Evolutionary conservation across 2,888 invertebrate species (phyloP), one percentile per base, ranked within the genome.

Genomic region (Masnerella sp.): DNA sequence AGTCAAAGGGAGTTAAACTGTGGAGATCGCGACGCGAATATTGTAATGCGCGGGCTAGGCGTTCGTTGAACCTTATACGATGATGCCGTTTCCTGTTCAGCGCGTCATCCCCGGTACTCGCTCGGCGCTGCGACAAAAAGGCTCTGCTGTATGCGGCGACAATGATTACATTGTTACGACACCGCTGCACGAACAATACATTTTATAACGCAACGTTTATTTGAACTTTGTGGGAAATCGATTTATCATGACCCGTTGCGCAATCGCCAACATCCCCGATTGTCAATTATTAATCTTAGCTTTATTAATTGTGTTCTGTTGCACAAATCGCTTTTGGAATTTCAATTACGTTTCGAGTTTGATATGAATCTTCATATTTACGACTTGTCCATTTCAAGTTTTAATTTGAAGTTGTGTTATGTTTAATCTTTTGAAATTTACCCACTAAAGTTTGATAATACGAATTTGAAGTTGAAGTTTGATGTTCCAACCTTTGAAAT

Each of bases 1-100:
- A 75, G 49, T 69, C 65, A 71, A 67, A 69, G 58, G 59, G 59
- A 56, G 43, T 56, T 76, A 61, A 72, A 65, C 56, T 47, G 62
- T 61, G 80, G 49, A 40, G 80, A 81, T 80, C 70, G 79, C 76
- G 78, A 79, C 80, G 81, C 78, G 80, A 81, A 83, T 83, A 84
- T 83, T 83, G 83, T 82, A 83, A 81, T 78, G 77, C 75, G 78
- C 81, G 80, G 82, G 84, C 79, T 82, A 77, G 81, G 82, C 82
- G 82, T 82, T 80, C 82, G 78, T 83, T 83, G 83, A 83, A 84
- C 84, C 78, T 76, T 62, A 32, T 56, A 61, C 74, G 78, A 79
- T 79, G 77, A 71, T 72, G 77, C 74, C 74, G 74, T 77, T 78
- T 76, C 74, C 78, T 73, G 70, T 74, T 69, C 69, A 69, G 71